Percentiles rank a stretch among this genome's conserved stretches.
These are phyloP conservation scores for Sebastes schlegelii DNA, from an alignment of 2,113 vertebrate species.

Conservation along the genomic window DNA sequence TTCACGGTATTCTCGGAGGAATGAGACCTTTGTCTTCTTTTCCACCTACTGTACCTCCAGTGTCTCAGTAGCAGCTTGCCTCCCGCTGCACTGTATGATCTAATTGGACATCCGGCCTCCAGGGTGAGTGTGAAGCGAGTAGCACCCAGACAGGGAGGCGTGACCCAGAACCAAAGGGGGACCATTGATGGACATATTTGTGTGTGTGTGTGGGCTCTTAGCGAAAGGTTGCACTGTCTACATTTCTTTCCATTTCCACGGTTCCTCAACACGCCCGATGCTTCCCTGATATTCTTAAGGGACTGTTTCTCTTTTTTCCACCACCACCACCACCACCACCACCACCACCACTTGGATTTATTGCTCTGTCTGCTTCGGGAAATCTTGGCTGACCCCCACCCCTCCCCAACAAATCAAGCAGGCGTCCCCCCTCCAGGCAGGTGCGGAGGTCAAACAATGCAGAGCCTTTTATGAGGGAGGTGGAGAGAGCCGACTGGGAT, in stretches of 20 bases:
- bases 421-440: constrained; percentile 35
- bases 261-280: background rate
- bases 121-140: constrained; percentile 45
- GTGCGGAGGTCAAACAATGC: constrained; percentile 64
- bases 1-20: background rate
- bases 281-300: constrained; percentile 3
- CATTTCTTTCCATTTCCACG: constrained; percentile 22
- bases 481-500: constrained; percentile 26
- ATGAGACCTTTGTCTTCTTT: background rate
- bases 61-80: constrained; percentile 16
- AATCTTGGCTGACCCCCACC: constrained; percentile 3
- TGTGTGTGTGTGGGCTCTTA: constrained; percentile 8
- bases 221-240: background rate
- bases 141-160: constrained; percentile 47
- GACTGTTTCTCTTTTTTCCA: constrained; percentile 1
- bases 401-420: constrained; percentile 55
- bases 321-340: background rate
- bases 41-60: background rate
- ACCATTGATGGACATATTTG: constrained; percentile 1
- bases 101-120: constrained; percentile 68
- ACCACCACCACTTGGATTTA: constrained; percentile 28
- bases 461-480: constrained; percentile 50
- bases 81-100: constrained; percentile 45
- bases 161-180: constrained; percentile 51
- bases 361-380: constrained; percentile 46